A percentile compares a stretch with the other conserved stretches of the same genome.
These are phyloP conservation scores for Takifugu ocellatus DNA, from an alignment of 2,797 vertebrate genomes.

Conservation along the genomic window DNA sequence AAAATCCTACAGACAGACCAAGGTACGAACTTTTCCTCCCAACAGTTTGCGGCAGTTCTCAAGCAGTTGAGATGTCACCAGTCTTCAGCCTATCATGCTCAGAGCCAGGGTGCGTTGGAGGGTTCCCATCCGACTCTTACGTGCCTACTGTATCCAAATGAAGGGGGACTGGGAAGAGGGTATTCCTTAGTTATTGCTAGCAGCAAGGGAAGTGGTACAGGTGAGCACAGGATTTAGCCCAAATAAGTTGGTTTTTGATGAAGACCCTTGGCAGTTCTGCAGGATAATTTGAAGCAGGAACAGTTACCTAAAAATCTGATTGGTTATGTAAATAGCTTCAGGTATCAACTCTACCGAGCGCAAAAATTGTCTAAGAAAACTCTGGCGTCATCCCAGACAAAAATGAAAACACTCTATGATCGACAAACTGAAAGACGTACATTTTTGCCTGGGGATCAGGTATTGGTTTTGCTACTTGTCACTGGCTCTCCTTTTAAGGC, in stretches of 20 bases:
- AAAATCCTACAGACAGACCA: not conserved
- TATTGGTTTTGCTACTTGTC: not conserved
- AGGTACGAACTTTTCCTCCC: not conserved
- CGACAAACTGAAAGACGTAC: not conserved
- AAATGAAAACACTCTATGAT: not conserved
- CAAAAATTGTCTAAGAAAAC: not conserved
- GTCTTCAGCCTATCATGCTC: not conserved
- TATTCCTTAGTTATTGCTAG: not conserved
- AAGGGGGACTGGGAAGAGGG: not conserved
- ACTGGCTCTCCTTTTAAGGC: not conserved
- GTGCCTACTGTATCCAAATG: not conserved
- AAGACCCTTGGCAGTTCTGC: not conserved
- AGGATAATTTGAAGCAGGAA: not conserved
- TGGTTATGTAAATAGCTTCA: not conserved
- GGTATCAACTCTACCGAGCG: not conserved
- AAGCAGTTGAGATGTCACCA: not conserved
- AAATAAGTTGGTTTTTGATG: not conserved
- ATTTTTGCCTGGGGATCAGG: not conserved
- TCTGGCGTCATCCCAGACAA: not conserved
- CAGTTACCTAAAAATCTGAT: not conserved
- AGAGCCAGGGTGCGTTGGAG: not conserved
- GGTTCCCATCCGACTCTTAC: not conserved
- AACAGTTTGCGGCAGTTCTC: not conserved
- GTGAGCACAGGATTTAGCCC: not conserved
- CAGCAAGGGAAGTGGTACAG: not conserved